Percentiles rank a stretch among this genome's conserved stretches.
These are phyloP conservation scores for Dexiosoma caninum DNA, from an alignment of 2,888 invertebrate genomes.

Conservation along the genomic window DNA sequence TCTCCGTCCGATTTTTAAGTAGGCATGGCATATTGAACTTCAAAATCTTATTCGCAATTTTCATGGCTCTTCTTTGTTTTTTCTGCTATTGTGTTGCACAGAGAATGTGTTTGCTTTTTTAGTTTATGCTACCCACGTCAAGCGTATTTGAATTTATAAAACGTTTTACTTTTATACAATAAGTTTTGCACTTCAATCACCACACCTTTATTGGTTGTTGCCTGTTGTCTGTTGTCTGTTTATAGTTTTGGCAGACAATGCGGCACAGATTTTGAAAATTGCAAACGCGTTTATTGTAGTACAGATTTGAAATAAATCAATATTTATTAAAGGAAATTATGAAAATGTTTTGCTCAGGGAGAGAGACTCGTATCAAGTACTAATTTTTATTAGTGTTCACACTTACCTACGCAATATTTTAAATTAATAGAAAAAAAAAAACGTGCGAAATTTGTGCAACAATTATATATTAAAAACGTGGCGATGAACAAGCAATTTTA, in stretches of 20 bases:
- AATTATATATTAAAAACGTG: too few species aligned
- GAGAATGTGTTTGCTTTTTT: slow-evolving; percentile 38
- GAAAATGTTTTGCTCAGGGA: not conserved
- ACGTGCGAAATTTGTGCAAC: too few species aligned
- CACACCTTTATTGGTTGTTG: slow-evolving; percentile 46
- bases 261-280: slow-evolving; percentile 39
- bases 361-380: too few species aligned
- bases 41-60: not conserved
- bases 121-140: slow-evolving; percentile 7
- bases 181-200: slow-evolving; percentile 28
- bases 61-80: not conserved
- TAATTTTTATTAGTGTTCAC: too few species aligned
- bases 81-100: too few species aligned
- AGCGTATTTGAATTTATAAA: slow-evolving; percentile 1
- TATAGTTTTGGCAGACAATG: slow-evolving; percentile 50
- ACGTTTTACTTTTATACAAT: slow-evolving; percentile 11
- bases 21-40: slow-evolving; percentile 54
- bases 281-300: slow-evolving; percentile 2
- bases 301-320: slow-evolving; percentile 20
- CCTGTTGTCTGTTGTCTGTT: too few species aligned
- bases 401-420: too few species aligned
- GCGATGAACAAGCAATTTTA: too few species aligned
- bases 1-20: not conserved
- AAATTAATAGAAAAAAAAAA: too few species aligned
- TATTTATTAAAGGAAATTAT: slow-evolving; percentile 4